Conservation (phyloP, 2,888 invertebrate genomes). For the Scaptomyza tumidula region DNA sequence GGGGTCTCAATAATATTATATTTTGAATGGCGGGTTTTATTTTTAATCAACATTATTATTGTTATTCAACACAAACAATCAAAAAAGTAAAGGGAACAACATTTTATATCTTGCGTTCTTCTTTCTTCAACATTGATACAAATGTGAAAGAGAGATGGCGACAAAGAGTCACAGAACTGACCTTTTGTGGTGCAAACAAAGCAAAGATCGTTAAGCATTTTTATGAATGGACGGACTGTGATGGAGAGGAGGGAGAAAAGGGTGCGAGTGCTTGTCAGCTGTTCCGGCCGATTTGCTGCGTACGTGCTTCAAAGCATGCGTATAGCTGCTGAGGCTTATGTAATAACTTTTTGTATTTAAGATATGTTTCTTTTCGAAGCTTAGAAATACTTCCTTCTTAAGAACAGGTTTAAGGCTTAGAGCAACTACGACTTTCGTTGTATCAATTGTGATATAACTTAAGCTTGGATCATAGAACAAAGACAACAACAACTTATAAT, state of each 20-base stretch:
- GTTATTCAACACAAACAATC: constrained; percentile 26
- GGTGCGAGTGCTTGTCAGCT: neutral
- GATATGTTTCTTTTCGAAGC: constrained; percentile 2
- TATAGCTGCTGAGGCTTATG: neutral
- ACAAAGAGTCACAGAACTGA: constrained; percentile 14
- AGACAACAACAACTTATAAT: neutral
- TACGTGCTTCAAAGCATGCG: constrained; percentile 53
- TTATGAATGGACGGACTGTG: neutral
- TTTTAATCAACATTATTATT: constrained; percentile 31
- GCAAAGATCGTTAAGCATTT: constrained; percentile 12
- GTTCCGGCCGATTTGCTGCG: constrained; percentile 27
- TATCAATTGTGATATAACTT: neutral
- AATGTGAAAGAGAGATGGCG: neutral
- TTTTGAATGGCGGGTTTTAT: constrained; percentile 3
- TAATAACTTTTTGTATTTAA: neutral
- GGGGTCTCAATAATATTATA: constrained; percentile 18
- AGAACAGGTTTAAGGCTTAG: neutral
- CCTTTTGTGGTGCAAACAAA: constrained; percentile 14
- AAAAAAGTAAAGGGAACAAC: constrained; percentile 13
- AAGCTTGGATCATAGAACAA: neutral
- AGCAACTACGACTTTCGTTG: neutral
- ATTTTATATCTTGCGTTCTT: neutral
- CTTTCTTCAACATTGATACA: no score
- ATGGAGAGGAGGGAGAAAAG: neutral
- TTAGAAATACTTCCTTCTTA: no score